Evolutionary conservation across 23 tunicate species (phyloP).

Genomic region (Trididemnum miniatum): DNA sequence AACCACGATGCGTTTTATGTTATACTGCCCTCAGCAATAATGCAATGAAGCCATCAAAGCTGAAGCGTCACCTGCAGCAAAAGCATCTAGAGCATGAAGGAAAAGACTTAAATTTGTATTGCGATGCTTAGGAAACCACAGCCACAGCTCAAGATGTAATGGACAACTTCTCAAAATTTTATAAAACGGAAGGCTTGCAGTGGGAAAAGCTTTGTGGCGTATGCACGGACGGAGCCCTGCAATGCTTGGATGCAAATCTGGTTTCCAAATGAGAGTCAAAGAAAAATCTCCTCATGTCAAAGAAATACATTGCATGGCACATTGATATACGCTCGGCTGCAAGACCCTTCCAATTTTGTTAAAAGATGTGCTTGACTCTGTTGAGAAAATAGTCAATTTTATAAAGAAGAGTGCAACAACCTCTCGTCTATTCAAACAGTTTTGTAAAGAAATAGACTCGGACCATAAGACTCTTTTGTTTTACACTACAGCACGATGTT

Average conservation of each 20-base stretch:
- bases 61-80: conserved; percentile 35
- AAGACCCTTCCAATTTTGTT: conserved; percentile 40
- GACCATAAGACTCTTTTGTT: conserved; percentile 34
- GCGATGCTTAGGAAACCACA: conserved; percentile 33
- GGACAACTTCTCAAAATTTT: conserved; percentile 27
- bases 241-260: conserved; percentile 51
- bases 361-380: conserved; percentile 44
- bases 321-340: conserved; percentile 49
- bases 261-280: conserved; percentile 57
- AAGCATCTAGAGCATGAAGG: conserved; percentile 11
- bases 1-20: conserved; percentile 31
- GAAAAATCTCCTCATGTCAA: conserved; percentile 40
- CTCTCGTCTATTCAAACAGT: conserved; percentile 45
- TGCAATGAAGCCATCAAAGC: conserved; percentile 34
- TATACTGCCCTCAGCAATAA: conserved; percentile 29
- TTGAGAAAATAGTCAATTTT: conserved; percentile 44
- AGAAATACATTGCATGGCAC: conserved; percentile 46
- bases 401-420: conserved; percentile 15
- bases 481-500: conserved; percentile 26
- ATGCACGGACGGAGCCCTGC: conserved; percentile 43
- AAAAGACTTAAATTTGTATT: conserved; percentile 27
- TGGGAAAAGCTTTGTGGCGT: conserved; percentile 61
- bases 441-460: conserved; percentile 51
- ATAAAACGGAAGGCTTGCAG: conserved; percentile 19
- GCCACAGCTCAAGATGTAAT: conserved; percentile 44